Percentiles rank a stretch among this genome's conserved stretches.
These are phyloP conservation scores for Pomacea maculata DNA, from an alignment of 1,140 invertebrate species.

Conservation along the genomic window DNA sequence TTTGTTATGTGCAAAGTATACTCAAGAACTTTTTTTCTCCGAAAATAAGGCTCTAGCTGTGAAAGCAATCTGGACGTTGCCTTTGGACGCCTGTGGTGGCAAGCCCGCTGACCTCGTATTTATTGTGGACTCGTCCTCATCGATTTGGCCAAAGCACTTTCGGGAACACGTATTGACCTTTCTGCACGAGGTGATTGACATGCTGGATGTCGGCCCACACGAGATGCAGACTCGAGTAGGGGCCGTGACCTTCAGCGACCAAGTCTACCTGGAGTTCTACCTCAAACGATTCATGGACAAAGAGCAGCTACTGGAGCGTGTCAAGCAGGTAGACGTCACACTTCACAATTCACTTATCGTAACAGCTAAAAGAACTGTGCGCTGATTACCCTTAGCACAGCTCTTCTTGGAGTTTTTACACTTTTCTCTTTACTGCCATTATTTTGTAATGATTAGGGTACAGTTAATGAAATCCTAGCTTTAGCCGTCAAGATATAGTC, in stretches of 20 bases:
- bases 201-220: conserved; percentile 34
- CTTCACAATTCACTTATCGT: too few relatives aligned
- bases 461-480: too few relatives aligned
- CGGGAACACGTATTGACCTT: conserved; percentile 42
- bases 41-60: background rate
- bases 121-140: conserved; percentile 49
- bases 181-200: conserved; percentile 39
- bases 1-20: too few relatives aligned
- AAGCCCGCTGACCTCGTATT: conserved; percentile 50
- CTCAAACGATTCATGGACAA: conserved; percentile 28
- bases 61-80: background rate
- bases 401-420: too few relatives aligned
- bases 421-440: too few relatives aligned
- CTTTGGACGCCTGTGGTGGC: conserved; percentile 32
- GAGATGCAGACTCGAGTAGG: conserved; percentile 37
- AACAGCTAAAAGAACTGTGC: too few relatives aligned
- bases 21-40: too few relatives aligned
- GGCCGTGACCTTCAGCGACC: conserved; percentile 37
- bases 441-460: too few relatives aligned
- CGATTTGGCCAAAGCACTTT: conserved; percentile 49
- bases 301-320: background rate
- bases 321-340: background rate
- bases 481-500: too few relatives aligned
- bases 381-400: too few relatives aligned
- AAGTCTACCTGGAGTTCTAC: conserved; percentile 33